Conservation (phyloP, 2,888 invertebrate species). For the Cantharis rufa region DNA sequence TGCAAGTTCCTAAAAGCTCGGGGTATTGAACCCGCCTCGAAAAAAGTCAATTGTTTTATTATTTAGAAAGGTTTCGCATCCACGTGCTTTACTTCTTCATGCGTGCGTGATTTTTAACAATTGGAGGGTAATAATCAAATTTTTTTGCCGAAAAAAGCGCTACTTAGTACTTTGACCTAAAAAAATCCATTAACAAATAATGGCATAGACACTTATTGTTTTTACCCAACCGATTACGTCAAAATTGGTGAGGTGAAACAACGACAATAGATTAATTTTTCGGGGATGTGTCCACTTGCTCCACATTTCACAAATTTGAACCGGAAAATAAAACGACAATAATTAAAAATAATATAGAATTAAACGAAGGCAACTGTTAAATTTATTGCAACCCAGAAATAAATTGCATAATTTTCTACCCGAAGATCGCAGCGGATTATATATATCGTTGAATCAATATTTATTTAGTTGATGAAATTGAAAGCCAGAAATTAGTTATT, state of each 20-base stretch:
- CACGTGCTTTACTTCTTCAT: background rate
- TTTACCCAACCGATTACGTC: background rate
- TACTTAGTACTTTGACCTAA: constrained; percentile 20
- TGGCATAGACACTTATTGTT: constrained; percentile 6
- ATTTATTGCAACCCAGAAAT: background rate
- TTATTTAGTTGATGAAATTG: background rate
- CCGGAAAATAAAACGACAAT: background rate
- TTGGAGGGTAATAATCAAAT: background rate
- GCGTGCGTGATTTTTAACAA: constrained; percentile 1
- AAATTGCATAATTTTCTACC: background rate
- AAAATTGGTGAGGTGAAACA: constrained; percentile 15
- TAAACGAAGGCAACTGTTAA: background rate
- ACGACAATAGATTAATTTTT: background rate
- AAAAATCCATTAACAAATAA: constrained; percentile 13
- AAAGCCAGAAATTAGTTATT: background rate
- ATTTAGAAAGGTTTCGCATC: constrained; percentile 42
- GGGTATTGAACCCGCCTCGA: constrained; percentile 42
- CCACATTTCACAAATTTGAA: background rate
- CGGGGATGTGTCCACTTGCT: background rate
- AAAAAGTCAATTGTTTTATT: constrained; percentile 45
- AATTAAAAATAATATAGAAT: background rate
- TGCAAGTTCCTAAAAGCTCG: constrained; percentile 22
- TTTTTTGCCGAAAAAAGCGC: constrained; percentile 2
- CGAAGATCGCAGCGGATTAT: background rate
- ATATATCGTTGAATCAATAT: background rate